These are phyloP conservation scores for Mystacornis crossleyi DNA, from an alignment of 2,113 vertebrate genomes.

Conservation along the genomic window DNA sequence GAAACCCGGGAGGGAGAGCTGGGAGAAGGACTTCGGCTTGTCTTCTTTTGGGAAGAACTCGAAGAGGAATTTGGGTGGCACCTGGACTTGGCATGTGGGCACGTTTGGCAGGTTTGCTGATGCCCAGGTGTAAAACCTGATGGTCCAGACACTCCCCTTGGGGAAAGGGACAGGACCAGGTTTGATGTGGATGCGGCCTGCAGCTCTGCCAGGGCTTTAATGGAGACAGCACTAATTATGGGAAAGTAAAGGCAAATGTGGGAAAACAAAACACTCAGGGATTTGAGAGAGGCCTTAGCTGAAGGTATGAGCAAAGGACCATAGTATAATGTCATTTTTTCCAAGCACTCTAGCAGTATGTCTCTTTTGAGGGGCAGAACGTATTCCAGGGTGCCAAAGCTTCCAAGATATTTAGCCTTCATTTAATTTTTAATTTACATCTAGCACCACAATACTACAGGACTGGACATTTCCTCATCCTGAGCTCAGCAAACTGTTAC, in stretches of 20 bases:
- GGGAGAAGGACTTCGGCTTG: not conserved
- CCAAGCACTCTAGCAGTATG: too few relatives aligned
- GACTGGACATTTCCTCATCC: accelerated
- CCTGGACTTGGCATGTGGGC: not conserved
- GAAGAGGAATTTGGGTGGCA: not conserved
- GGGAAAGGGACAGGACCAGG: not conserved
- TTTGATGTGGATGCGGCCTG: not conserved
- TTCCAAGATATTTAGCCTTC: not conserved
- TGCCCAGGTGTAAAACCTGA: not conserved
- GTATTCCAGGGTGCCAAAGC: not conserved
- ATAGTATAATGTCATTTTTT: not conserved
- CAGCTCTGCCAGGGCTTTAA: not conserved
- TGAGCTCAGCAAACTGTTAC: not conserved
- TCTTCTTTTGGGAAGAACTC: not conserved
- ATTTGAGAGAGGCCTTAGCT: not conserved
- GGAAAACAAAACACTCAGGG: not conserved
- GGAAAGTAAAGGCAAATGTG: not conserved
- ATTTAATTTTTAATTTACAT: not conserved
- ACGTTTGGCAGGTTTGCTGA: not conserved
- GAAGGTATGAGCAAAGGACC: not conserved
- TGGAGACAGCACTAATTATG: accelerated
- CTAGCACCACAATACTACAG: too few relatives aligned
- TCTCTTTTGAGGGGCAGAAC: accelerated
- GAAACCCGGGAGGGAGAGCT: not conserved
- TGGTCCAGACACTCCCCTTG: accelerated